Evolutionary conservation across 2,888 invertebrate genomes (phyloP), one percentile per base, ranked within the genome.

Genomic region (Leptinotarsa haldemani): DNA sequence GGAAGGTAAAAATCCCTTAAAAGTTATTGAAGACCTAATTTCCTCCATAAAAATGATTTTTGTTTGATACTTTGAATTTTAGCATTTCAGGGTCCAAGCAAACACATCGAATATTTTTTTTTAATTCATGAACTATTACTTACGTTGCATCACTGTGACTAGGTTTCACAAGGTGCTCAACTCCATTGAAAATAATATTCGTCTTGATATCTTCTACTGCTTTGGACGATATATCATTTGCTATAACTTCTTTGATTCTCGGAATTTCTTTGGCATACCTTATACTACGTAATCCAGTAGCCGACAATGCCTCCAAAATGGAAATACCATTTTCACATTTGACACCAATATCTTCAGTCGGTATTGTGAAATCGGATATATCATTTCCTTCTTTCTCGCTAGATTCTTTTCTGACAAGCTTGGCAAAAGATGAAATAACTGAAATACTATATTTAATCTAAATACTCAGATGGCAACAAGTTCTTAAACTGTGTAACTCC

Each of bases 241-340:
- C 97, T n/a, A 96, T 86, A 18, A 99, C 93, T 85, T 92, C 90
- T 58, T 91, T 92, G 0, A 97, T 88, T n/a, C 93, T 93, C 0
- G 93, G 91, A 16, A 99, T 90, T 90, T 99, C 99, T 84, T 96
- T 94, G 0, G 98, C 98, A 88, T 99, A 99, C 20, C 99, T 92
- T 80, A 99, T 95, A 75, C 99, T 97, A 56, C 99, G 90, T 52
- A 99, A 88, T 0, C 99, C 99, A 15, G 98, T 97, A 0, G 99
- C 99, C 22, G 99, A 95, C 53, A 99, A 88, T 0, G 98, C 99
- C 89, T 99, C 99, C 71, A 99, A 88, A 80, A 99, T 93, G 70
- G 89, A 88, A 58, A 94, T 87, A 12, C 92, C 92, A 73, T 90
- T 83, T 89, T 92, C 83, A 74, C 82, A 82, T 75, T 78, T 81